A percentile compares a stretch with the other conserved stretches of the same genome.
These are phyloP conservation scores for Carabus problematicus DNA, from an alignment of 2,888 invertebrate genomes.

Conservation along the genomic window DNA sequence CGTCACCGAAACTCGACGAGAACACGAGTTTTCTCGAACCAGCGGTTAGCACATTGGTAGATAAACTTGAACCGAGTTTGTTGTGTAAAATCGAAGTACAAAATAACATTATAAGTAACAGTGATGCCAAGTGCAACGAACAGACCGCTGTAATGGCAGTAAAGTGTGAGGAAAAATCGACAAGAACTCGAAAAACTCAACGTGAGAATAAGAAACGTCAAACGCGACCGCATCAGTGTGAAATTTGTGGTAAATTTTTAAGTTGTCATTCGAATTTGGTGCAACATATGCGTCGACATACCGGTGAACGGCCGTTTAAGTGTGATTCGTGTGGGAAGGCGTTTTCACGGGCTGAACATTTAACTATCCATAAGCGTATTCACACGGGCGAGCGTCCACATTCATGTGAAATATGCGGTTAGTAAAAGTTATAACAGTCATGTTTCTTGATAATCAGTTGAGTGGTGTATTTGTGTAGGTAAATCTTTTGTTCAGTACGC, in stretches of 20 bases:
- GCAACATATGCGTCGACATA: constrained; percentile 49
- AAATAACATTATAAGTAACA: neutral
- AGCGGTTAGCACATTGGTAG: no score
- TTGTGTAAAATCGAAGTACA: no score
- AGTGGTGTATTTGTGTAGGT: constrained; percentile 8
- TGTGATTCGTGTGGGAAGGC: constrained; percentile 51
- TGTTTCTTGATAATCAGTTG: no score
- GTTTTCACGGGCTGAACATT: constrained; percentile 50
- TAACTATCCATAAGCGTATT: constrained; percentile 50
- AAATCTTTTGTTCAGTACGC: constrained; percentile 49
- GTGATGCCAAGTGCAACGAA: neutral
- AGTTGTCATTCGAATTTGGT: constrained; percentile 49
- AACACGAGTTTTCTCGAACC: no score
- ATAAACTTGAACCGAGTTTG: no score
- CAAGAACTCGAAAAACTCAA: constrained; percentile 29
- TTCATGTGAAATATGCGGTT: constrained; percentile 43
- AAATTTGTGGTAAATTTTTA: constrained; percentile 50
- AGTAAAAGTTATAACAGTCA: constrained; percentile 13
- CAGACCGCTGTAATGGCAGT: neutral
- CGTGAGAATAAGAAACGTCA: constrained; percentile 25
- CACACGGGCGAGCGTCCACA: constrained; percentile 50
- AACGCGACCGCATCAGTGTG: constrained; percentile 48
- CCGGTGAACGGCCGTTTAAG: constrained; percentile 50
- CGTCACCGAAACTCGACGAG: neutral
- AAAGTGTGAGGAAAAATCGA: constrained; percentile 3